Percentiles rank a stretch among this genome's conserved stretches.
These are phyloP conservation scores for Micromys minutus DNA, from an alignment of 2,113 vertebrate genomes.

Conservation along the genomic window DNA sequence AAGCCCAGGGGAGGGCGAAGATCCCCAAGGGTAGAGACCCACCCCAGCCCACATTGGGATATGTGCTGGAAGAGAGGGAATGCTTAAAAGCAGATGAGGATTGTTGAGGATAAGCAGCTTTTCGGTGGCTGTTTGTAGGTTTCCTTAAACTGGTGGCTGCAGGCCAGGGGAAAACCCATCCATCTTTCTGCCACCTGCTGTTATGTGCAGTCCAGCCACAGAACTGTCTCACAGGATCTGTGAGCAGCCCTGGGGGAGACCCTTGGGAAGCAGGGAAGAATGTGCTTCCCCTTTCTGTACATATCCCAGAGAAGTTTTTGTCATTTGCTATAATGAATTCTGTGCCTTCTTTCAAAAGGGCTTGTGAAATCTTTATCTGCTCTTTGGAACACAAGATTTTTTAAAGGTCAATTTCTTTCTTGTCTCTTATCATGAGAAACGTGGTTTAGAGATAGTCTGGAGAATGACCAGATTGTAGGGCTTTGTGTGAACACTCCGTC, in stretches of 20 bases:
- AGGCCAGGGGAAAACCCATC: neutral
- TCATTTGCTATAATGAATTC: constrained; percentile 71
- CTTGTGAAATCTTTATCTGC: constrained; percentile 77
- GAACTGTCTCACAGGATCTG: neutral
- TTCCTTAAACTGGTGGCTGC: neutral
- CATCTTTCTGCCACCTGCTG: neutral
- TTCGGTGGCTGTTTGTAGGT: neutral
- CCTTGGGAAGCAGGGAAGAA: neutral
- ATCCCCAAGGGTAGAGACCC: neutral
- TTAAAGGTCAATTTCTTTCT: constrained; percentile 77
- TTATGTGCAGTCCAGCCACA: neutral
- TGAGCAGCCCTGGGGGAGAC: neutral
- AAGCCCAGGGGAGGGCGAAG: neutral
- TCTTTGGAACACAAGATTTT: constrained; percentile 63
- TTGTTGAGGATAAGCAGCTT: neutral
- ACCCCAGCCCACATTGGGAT: neutral
- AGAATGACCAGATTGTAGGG: constrained; percentile 72
- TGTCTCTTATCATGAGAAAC: constrained; percentile 69
- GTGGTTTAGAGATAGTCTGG: constrained; percentile 74
- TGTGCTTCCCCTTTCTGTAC: constrained; percentile 20
- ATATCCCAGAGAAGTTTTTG: constrained; percentile 73
- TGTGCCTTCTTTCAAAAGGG: constrained; percentile 66
- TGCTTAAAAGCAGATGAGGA: neutral
- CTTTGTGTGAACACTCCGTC: constrained; percentile 46
- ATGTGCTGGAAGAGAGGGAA: neutral